Evolutionary conservation across 2,888 invertebrate genomes (phyloP), one percentile per base, ranked within the genome.

Genomic region (Noctua janthe): DNA sequence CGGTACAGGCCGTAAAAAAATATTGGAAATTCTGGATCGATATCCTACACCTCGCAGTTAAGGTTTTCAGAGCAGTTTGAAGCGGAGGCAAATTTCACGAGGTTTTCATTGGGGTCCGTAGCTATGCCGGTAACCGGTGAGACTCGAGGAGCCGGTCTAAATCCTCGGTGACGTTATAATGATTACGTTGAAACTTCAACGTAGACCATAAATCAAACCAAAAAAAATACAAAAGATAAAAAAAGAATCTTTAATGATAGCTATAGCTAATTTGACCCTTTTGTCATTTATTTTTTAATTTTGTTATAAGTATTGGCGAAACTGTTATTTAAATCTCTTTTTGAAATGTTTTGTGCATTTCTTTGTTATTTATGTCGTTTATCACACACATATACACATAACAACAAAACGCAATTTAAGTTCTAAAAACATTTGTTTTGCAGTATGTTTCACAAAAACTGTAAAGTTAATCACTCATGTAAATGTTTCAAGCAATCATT

Each of bases 191-290:
- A 54, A 54, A 54, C 11, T 2, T 47, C 6, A 59, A 43, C 73
- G 29, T 62, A 62, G 29, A 62, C 7, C 47, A 62, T 1, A 29
- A 47, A 47, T 47, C 47, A 13, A 47, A 8, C 47, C 47, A 47
- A 47, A 47, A 11, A 11, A 47, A 47, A 10, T 47, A 8, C 0
- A 47, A 47, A 47, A 47, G 4, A 47, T 47, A 10, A 10, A 47
- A 47, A 47, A 47, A 13, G 47, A 47, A 2, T 2, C 47, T 11
- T 47, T 11, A 47, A 8, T 29, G 35, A 17, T 49, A 39, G 49
- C 11, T 49, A 35, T 74, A 74, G 74, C 74, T 39, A 7, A 49
- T 66, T 66, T 66, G 66, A 74, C 74, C 49, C 74, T 74, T 74
- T 74, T 49, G n/a, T 66, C 23, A 47, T 73, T 47, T 62, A 59